Conservation (phyloP, 2,888 invertebrate genomes). For the Catocala sponsa region DNA sequence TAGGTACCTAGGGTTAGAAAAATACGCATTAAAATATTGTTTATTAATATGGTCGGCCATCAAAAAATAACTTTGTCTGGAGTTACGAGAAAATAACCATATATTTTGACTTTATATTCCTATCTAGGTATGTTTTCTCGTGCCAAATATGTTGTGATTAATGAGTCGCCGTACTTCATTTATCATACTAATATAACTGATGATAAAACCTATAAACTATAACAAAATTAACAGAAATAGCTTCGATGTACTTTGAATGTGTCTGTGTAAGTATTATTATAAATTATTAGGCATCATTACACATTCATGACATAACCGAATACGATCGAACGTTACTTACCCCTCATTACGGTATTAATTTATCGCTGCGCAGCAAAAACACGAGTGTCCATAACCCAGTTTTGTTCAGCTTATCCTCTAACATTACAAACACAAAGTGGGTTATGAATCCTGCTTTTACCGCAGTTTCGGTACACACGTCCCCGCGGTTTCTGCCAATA, state of each 20-base stretch:
- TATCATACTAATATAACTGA: too few species aligned
- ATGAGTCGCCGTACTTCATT: too few species aligned
- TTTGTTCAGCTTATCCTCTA: conserved; percentile 32
- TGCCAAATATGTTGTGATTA: too few species aligned
- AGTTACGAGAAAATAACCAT: too few species aligned
- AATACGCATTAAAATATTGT: too few species aligned
- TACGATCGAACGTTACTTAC: conserved; percentile 15
- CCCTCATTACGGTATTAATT: conserved; percentile 32
- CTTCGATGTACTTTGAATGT: not conserved
- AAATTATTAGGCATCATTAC: not conserved
- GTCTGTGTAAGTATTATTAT: not conserved
- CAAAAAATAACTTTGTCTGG: too few species aligned
- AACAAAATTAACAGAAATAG: too few species aligned
- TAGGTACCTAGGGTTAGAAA: too few species aligned
- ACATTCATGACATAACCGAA: not conserved
- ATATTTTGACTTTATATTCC: too few species aligned
- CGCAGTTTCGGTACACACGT: conserved; percentile 50
- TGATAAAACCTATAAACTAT: too few species aligned
- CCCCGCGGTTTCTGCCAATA: conserved; percentile 52
- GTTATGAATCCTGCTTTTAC: conserved; percentile 59
- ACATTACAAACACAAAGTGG: conserved; percentile 49
- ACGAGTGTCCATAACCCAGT: conserved; percentile 54
- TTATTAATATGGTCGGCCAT: too few species aligned
- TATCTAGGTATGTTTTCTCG: too few species aligned
- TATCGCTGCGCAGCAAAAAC: conserved; percentile 43